Evolutionary conservation across 2,113 vertebrate genomes (phyloP), one percentile per base, ranked within the genome.

Genomic region (Hepsetus odoe): DNA sequence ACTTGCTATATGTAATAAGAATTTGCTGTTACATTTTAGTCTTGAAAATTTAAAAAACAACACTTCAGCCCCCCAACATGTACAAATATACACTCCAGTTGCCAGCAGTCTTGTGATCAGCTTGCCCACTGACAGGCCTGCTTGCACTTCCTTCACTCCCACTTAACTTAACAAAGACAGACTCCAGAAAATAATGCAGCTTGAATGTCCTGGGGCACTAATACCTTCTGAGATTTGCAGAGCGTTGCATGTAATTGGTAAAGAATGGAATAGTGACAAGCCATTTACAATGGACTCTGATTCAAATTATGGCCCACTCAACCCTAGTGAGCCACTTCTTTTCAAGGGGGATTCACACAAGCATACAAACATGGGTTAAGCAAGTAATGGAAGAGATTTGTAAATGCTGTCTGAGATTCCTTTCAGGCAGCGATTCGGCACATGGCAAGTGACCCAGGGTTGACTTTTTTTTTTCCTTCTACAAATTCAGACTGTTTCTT

Each of bases 81-180:
- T 61, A 71, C 72, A 32, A 64, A n/a, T 62, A 67, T 53, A 76
- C 51, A 66, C 38, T 66, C 79, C 70, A 66, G 74, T 14, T 46
- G 32, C 42, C 44, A 72, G 46, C 71, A 65, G 74, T 59, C 80
- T 70, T 82, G 82, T 26, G 82, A 86, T 86, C 86, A 84, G 82
- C 73, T 82, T 78, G 73, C 68, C 77, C 84, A 81, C 80, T 87
- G 76, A 86, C 80, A 83, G 51, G 33, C 53, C 76, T 81, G 49
- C 71, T 80, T 72, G 73, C 12, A 77, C 84, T 72, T 76, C 84
- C 65, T 84, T 82, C 58, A 28, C 59, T 68, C 64, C 78, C 80
- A 79, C 78, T 86, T 66, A 69, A 69, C 78, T 86, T 78, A 80
- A 84, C 86, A 86, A 81, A 51, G 32, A 10, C 14, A 70, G 46